Percentiles rank a stretch among this genome's conserved stretches.
Evolutionary conservation across 1,140 invertebrate species (phyloP).

Genomic region (Drosophila kurseongensis): DNA sequence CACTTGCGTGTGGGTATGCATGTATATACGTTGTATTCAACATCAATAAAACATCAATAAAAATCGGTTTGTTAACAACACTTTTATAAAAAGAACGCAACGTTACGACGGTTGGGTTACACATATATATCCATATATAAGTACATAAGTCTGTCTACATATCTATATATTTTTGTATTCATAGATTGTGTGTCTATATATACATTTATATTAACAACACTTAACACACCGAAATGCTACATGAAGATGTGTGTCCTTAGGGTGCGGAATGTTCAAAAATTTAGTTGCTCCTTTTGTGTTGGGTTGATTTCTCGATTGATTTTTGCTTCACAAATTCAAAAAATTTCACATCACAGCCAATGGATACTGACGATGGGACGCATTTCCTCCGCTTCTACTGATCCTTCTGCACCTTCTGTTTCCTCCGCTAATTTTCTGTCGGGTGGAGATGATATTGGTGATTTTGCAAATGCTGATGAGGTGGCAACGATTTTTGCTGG

Average conservation of each 20-base stretch:
- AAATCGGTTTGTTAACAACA: conserved; percentile 75
- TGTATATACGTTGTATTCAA: conserved; percentile 67
- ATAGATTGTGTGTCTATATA: conserved; percentile 47
- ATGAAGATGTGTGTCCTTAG: conserved; percentile 26
- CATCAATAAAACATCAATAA: conserved; percentile 76
- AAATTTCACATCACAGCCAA: conserved; percentile 84
- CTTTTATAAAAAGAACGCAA: conserved; percentile 80
- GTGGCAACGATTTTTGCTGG: conserved; percentile 20
- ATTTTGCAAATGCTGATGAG: conserved; percentile 26
- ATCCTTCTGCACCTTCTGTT: conserved; percentile 4
- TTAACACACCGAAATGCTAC: conserved; percentile 47
- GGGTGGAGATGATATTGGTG: conserved; percentile 8
- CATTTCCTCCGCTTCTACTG: conserved; percentile 31
- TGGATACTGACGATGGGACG: conserved; percentile 82
- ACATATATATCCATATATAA: conserved; percentile 44
- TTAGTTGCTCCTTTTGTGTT: conserved; percentile 22
- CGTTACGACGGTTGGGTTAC: conserved; percentile 76
- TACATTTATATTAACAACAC: conserved; percentile 57
- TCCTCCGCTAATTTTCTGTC: conserved; percentile 22
- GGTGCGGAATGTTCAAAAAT: conserved; percentile 43
- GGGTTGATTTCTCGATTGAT: conserved; percentile 35
- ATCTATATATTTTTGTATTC: conserved; percentile 25
- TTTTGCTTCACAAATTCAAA: conserved; percentile 63
- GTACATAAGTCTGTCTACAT: conserved; percentile 23
- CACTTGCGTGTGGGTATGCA: conserved; percentile 21